Evolutionary conservation across 2,797 vertebrate genomes (phyloP).

Genomic region (Sandelia bainsii): DNA sequence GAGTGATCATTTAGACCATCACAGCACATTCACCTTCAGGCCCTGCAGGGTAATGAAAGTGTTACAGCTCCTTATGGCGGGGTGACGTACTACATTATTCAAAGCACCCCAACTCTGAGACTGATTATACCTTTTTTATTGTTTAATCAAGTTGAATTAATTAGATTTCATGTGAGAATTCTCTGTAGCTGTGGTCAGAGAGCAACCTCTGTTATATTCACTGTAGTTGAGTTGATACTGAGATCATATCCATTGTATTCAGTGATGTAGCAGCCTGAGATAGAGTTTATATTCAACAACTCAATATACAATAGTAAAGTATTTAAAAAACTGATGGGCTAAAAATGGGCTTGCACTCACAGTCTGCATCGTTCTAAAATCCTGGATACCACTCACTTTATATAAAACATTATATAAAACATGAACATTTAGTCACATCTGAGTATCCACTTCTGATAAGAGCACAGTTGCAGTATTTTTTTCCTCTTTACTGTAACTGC

Average conservation of each 20-base stretch:
- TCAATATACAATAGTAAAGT: background rate
- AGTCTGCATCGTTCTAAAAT: background rate
- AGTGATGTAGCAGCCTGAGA: background rate
- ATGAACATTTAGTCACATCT: background rate
- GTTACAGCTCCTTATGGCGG: constrained; percentile 1
- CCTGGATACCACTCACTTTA: background rate
- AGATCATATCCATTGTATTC: background rate
- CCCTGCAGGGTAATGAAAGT: background rate
- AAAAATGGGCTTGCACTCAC: too few species aligned
- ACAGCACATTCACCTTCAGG: background rate
- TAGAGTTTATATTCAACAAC: background rate
- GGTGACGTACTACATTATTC: background rate
- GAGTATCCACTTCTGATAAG: background rate
- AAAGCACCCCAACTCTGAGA: constrained; percentile 2
- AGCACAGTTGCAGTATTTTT: background rate
- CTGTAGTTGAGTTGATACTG: background rate
- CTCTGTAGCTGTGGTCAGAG: background rate
- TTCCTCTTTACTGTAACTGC: background rate
- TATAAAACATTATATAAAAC: background rate
- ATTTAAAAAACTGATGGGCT: background rate
- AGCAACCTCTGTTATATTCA: background rate
- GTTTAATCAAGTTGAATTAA: constrained; percentile 24
- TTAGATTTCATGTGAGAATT: constrained; percentile 5
- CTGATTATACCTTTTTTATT: constrained; percentile 10
- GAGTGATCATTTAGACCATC: background rate